Evolutionary conservation across 1,140 invertebrate genomes (phyloP), one percentile per base, ranked within the genome.

Genomic region (Euwallacea similis): DNA sequence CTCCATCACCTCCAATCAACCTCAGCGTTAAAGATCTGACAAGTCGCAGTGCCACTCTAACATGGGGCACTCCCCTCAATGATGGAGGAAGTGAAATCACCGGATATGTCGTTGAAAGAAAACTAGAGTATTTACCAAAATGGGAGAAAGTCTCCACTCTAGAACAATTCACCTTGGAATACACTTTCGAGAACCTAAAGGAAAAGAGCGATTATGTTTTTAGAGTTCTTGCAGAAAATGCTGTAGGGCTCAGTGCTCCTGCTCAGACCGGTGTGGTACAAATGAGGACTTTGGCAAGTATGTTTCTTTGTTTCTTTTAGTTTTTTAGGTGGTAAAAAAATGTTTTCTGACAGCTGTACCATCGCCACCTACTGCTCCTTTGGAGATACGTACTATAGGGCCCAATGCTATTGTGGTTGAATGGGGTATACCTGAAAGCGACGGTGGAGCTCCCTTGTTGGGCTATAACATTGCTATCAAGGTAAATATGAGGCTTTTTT

Each of bases 251-350:
- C 42, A 93, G 95, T 80, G 85, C 89, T 76, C 90, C 93, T 61
- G 87, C 92, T 10, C 86, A 88, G 73, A 92, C 94, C 44, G 92
- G 93, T 73, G 86, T 88, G 69, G 89, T 98, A 46, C 87, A 89
- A 72, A 87, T 98, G 13, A 94, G 95, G 84, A 96, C 95, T 81
- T 94, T 97, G 84, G 97, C 96, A 76, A 95, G 96, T 98, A 85
- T 91, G 92, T 89, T 15, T 9, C 47, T 33, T 43, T 10, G 16
- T 61, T 44, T n/a, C n/a, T 7, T 54, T 65, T 33, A 54, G 9
- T 65, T 53, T 53, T 1, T 55, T n/a, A n/a, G 33, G 15, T 11
- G 16, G 55, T 15, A 13, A 56, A 50, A 50, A 33, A 15, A n/a
- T 2, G n/a, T 56, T 56, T 11, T 60, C 6, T 41, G 4, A 1